Percentiles rank a stretch among this genome's conserved stretches.
phyloP scores from a whole-genome alignment of 2,888 invertebrate genomes.

The Hyppa rectilinea region DNA sequence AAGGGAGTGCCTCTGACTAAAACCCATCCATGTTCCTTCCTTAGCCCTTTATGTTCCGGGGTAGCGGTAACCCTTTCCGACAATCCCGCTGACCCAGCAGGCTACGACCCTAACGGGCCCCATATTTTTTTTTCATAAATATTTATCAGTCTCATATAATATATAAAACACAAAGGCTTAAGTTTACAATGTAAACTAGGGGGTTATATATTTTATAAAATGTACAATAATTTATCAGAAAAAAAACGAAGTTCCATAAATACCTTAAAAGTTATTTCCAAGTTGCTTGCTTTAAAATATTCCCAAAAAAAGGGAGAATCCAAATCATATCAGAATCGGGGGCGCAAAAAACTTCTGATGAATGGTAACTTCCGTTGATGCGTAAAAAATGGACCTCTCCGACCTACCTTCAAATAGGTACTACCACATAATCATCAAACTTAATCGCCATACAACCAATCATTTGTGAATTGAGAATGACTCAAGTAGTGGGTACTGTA shows the following conservation, averaged over 20 bases:
- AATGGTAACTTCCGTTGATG: constrained; percentile 48
- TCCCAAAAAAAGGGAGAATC: constrained; percentile 20
- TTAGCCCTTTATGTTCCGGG: too few species aligned
- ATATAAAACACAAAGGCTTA: too few species aligned
- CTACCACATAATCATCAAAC: constrained; percentile 19
- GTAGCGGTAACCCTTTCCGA: too few species aligned
- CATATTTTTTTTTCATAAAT: too few species aligned
- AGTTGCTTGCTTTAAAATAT: constrained; percentile 16
- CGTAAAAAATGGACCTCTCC: constrained; percentile 51
- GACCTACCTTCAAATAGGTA: constrained; percentile 23
- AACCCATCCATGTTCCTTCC: too few species aligned
- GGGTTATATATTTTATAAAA: too few species aligned
- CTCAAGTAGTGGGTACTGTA: constrained; percentile 3
- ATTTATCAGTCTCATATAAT: too few species aligned
- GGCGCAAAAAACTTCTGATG: constrained; percentile 41
- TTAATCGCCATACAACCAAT: constrained; percentile 11
- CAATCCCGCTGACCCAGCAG: too few species aligned
- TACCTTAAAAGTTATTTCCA: not conserved
- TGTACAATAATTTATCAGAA: too few species aligned
- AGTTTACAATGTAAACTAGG: too few species aligned
- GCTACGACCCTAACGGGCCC: too few species aligned
- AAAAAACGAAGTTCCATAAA: not conserved
- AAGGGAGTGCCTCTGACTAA: too few species aligned
- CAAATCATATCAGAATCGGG: constrained; percentile 12
- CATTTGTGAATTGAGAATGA: constrained; percentile 31